Conservation (phyloP, 2,113 vertebrate genomes). For the Aix galericulata region DNA sequence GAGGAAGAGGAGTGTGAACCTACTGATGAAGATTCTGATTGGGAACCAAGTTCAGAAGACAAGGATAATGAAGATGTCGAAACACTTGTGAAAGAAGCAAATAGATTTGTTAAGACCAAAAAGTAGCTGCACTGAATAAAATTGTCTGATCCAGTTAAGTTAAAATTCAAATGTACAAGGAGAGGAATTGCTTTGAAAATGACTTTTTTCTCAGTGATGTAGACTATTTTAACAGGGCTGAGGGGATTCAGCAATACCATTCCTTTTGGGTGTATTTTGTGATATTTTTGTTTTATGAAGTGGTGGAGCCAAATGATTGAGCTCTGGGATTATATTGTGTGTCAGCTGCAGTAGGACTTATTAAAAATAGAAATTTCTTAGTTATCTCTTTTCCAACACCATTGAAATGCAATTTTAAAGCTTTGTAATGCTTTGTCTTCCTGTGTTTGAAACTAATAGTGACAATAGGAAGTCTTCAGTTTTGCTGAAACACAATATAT, state of each 20-base stretch:
- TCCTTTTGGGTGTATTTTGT: not conserved
- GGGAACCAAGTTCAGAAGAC: constrained; percentile 78
- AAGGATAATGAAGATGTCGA: constrained; percentile 72
- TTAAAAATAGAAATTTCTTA: not conserved
- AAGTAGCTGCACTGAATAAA: constrained; percentile 35
- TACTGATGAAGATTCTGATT: constrained; percentile 82
- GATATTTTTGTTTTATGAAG: not conserved
- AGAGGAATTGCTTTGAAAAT: not conserved
- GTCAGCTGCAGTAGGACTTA: not conserved
- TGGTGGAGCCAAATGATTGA: not conserved
- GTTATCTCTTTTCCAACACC: not conserved
- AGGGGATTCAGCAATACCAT: not conserved
- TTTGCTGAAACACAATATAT: not conserved
- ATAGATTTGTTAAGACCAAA: constrained; percentile 70
- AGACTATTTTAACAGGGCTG: not conserved
- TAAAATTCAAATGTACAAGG: not conserved
- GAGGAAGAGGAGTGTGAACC: constrained; percentile 77
- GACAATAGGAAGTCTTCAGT: not conserved
- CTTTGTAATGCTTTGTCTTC: not conserved
- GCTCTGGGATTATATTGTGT: not conserved
- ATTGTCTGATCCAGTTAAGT: not conserved
- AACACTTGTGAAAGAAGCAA: constrained; percentile 71
- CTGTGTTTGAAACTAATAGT: not conserved
- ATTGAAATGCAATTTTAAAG: not conserved
- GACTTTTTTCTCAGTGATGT: not conserved